A percentile compares a stretch with the other conserved stretches of the same genome.
phyloP scores from a whole-genome alignment of 1,140 invertebrate species.

The Ostrea denselamellosa region DNA sequence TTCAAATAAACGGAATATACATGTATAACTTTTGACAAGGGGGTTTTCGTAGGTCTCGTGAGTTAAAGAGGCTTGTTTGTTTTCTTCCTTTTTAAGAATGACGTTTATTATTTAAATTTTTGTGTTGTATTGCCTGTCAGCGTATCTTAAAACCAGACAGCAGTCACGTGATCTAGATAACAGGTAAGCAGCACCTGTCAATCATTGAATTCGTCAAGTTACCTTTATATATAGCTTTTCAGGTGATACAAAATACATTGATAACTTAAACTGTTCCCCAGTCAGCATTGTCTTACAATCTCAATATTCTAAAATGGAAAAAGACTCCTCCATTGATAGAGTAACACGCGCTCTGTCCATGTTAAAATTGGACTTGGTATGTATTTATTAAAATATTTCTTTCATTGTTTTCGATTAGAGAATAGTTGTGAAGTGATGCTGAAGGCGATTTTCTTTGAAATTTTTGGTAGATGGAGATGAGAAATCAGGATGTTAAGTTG shows the following conservation, averaged over 20 bases:
- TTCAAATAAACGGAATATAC: not conserved
- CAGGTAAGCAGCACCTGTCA: conserved; percentile 13
- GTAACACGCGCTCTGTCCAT: not conserved
- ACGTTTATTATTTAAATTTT: conserved; percentile 19
- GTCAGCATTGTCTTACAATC: not conserved
- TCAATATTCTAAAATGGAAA: not conserved
- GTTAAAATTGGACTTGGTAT: conserved; percentile 3
- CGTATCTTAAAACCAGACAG: not conserved
- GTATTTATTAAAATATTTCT: not conserved
- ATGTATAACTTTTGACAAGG: not conserved
- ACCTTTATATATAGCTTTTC: conserved; percentile 27
- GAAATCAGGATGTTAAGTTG: conserved; percentile 53
- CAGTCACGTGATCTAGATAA: conserved; percentile 20
- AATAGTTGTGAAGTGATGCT: too few relatives aligned
- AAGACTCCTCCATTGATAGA: conserved; percentile 6
- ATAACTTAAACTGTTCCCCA: not conserved
- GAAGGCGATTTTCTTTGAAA: not conserved
- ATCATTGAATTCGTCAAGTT: not conserved
- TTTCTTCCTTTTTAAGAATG: not conserved
- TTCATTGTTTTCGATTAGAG: too few relatives aligned
- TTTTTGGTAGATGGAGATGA: conserved; percentile 47
- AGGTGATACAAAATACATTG: not conserved
- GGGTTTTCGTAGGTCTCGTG: not conserved
- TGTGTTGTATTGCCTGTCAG: conserved; percentile 11
- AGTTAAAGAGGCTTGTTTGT: not conserved